A percentile compares a stretch with the other conserved stretches of the same genome.
Evolutionary conservation across 2,113 vertebrate genomes (phyloP).

Genomic region (Solea solea): DNA sequence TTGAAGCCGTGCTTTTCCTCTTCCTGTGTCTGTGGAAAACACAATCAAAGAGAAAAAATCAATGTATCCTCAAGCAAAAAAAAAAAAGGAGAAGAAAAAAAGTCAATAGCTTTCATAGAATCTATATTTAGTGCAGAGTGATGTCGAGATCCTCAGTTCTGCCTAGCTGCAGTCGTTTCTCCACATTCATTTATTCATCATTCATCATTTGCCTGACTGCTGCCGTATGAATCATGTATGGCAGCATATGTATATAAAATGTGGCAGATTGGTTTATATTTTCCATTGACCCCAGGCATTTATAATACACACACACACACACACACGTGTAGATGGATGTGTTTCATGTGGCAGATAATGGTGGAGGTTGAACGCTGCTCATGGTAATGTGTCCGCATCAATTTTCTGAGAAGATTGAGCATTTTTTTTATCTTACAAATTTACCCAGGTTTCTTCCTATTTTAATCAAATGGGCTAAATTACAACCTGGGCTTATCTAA

Average conservation of each 20-base stretch:
- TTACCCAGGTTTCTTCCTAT: constrained; percentile 34
- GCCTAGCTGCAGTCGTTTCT: constrained; percentile 32
- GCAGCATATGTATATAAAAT: not conserved
- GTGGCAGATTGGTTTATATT: not conserved
- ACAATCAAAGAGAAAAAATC: constrained; percentile 75
- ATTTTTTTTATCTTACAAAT: constrained; percentile 45
- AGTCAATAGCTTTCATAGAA: constrained; percentile 70
- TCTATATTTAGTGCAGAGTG: constrained; percentile 63
- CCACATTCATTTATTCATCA: constrained; percentile 44
- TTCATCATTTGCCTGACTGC: constrained; percentile 39
- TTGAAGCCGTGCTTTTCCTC: constrained; percentile 54
- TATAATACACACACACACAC: not conserved
- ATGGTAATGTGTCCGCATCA: constrained; percentile 28
- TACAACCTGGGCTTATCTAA: constrained; percentile 67
- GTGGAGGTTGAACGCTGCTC: constrained; percentile 11
- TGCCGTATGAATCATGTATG: constrained; percentile 41
- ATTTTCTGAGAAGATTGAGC: constrained; percentile 48
- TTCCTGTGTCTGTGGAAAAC: constrained; percentile 62
- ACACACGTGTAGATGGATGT: not conserved
- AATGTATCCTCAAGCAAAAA: constrained; percentile 73
- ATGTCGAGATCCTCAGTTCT: constrained; percentile 45
- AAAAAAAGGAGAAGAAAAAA: constrained; percentile 19
- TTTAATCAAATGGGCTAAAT: constrained; percentile 61
- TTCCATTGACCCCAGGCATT: not conserved
- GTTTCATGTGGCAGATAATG: constrained; percentile 3